Base-by-base conservation (phyloP, 1,140 invertebrate species). In the Drosophila pseudoobscura region DNA sequence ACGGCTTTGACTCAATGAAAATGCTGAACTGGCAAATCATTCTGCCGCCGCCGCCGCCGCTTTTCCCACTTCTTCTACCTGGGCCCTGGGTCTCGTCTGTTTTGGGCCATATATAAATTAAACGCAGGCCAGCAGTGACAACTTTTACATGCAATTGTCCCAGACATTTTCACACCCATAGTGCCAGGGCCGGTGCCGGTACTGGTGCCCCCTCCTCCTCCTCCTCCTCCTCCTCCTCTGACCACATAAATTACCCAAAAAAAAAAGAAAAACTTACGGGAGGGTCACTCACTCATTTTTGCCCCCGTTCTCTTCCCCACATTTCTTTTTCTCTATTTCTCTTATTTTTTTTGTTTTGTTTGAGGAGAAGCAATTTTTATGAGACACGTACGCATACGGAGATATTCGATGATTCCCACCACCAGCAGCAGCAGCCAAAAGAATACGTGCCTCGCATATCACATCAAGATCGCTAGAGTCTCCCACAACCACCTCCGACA, bases 131-230 rank as follows among this genome's bases (percentile, higher is more conserved):
- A 13, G 35, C 9, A 75, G 62, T 73, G 77, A 73, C 80, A 80
- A 84, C 80, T 84, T 80, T 84, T 84, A 84, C 80, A 85, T 84
- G 80, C 80, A 85, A 84, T 84, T 84, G 80, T 77, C 76, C 78
- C 57, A 71, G 58, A 51, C 11, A 39, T 75, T 75, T 83, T 83
- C 76, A 80, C 80, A 85, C 80, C 59, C 64, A 46, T 13, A 13
- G 35, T 39, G 11, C 35, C 4, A 39, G 9, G 11, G 35, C 31
- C 31, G 11, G 3, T 35, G 31, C 31, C 9, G 7, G n/a, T n/a
- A n/a, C n/a, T n/a, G n/a, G 7, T 31, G 29, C 17, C 51, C 11
- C n/a, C 11, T 17, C 31, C 26, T n/a, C 17, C 35, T 15, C 15
- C 11, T 17, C 31, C 26, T n/a, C 17, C 35, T 15, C 15, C 15